A percentile compares a stretch with the other conserved stretches of the same genome.
These are phyloP conservation scores for Neelides folsomi DNA, from an alignment of 2,888 invertebrate genomes.

Conservation along the genomic window DNA sequence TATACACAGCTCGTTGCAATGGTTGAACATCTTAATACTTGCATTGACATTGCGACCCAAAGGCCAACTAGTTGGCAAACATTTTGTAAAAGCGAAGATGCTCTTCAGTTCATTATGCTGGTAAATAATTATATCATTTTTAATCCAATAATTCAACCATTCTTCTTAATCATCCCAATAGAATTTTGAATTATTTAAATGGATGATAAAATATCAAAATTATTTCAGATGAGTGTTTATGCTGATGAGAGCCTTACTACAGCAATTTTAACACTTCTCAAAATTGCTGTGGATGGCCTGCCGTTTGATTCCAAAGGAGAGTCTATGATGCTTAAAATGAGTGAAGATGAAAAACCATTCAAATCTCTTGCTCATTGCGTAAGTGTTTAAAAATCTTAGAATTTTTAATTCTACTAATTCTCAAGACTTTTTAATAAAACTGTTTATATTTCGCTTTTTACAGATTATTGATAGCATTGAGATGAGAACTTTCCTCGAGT, in stretches of 20 bases:
- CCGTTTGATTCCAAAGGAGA: constrained; percentile 31
- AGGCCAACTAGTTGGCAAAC: constrained; percentile 93
- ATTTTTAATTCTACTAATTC: too few relatives aligned
- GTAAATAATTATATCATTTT: too few relatives aligned
- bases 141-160: too few relatives aligned
- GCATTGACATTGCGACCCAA: constrained; percentile 78
- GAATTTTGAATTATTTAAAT: too few relatives aligned
- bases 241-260: constrained; percentile 32
- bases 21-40: constrained; percentile 87
- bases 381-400: neutral
- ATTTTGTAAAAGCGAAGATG: constrained; percentile 62
- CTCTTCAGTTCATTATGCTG: constrained; percentile 63
- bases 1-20: constrained; percentile 58
- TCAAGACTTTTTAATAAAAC: too few relatives aligned
- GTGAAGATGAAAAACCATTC: constrained; percentile 29
- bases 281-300: constrained; percentile 31
- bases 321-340: constrained; percentile 27
- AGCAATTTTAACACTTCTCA: constrained; percentile 27
- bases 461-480: constrained; percentile 30
- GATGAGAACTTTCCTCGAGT: constrained; percentile 30
- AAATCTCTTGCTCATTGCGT: constrained; percentile 31
- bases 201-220: constrained; percentile 42
- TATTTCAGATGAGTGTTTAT: constrained; percentile 24
- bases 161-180: too few relatives aligned
- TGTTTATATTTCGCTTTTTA: neutral